Conservation (phyloP, 2,888 invertebrate species). For the Leptarthrus brevirostris region DNA sequence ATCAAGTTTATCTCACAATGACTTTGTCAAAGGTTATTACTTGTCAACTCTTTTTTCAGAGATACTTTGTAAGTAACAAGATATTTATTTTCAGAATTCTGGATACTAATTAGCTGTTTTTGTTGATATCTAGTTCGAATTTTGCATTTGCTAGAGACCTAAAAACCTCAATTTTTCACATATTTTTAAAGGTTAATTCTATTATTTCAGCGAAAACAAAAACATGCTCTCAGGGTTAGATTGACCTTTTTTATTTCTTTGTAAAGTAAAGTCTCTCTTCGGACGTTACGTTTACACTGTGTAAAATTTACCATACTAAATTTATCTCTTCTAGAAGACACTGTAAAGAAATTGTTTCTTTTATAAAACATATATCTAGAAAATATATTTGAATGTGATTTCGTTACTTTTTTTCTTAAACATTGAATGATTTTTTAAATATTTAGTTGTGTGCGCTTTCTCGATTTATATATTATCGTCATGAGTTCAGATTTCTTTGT, state of each 20-base stretch:
- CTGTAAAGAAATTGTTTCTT: slow-evolving; percentile 29
- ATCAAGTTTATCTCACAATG: no score
- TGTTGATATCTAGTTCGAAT: no score
- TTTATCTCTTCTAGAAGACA: slow-evolving; percentile 18
- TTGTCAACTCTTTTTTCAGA: no score
- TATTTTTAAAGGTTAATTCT: no score
- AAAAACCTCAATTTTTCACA: background rate
- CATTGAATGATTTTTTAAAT: slow-evolving; percentile 45
- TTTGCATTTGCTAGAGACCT: no score
- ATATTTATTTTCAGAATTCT: no score
- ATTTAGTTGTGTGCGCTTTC: slow-evolving; percentile 51
- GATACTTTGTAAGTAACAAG: no score
- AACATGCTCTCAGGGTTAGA: background rate
- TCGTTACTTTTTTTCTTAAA: slow-evolving; percentile 33
- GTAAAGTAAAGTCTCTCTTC: slow-evolving; percentile 24
- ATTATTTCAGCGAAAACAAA: background rate
- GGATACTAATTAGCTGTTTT: no score
- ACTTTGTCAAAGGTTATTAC: no score
- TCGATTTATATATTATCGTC: slow-evolving; percentile 30
- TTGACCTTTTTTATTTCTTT: slow-evolving; percentile 1
- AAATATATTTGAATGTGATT: slow-evolving; percentile 27
- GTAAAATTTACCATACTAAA: slow-evolving; percentile 25
- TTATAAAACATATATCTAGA: slow-evolving; percentile 40
- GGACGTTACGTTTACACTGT: slow-evolving; percentile 26
- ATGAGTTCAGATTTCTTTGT: slow-evolving; percentile 22